Base-by-base conservation (phyloP, 2,797 vertebrate species). In the Pseudopleuronectes americanus region DNA sequence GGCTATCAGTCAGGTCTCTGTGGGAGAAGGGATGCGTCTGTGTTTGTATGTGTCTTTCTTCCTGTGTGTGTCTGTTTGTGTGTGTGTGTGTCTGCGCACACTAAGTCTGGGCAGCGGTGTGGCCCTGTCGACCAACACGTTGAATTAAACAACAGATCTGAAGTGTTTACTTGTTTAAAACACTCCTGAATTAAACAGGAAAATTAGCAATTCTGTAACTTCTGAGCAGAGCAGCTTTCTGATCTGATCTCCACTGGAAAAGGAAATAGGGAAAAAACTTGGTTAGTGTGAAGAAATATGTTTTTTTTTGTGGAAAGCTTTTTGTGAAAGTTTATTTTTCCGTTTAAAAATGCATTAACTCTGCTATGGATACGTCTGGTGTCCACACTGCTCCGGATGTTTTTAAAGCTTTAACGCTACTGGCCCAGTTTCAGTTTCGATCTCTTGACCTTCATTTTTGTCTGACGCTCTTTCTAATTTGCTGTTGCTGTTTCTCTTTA, bases 1-100 rank as follows among this genome's bases (percentile, higher is more conserved):
- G 88, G 83, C 86, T 89, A 87, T 91, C 89, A 86, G 84, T 90
- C 86, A 85, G 81, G 85, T 81, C 85, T 86, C 86, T 64, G 79
- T 57, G 85, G 81, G 80, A 84, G 81, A 84, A 84, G 51, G 80
- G 76, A 87, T 89, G 84, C 76, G 84, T 81, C 74, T 86, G 87
- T 80, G 70, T 87, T 81, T 84, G 22, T 72, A 8, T 58, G 21
- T 68, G 67, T 60, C 24, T 57, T 45, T 22, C 13, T 54, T 22
- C 22, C 12, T 63, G 28, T 49, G 8, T 47, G 41, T 21, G 28
- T 64, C 12, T 26, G 31, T 9, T 17, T 38, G 47, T 19, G 17
- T 45, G 43, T 48, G 47, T 48, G 53, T 63, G 28, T 54, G 41
- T 43, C 59, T 53, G 51, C 60, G 45, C 48, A 33, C 24, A 26